Conservation (phyloP, 2,797 vertebrate genomes). For the Vespertilio murinus region DNA sequence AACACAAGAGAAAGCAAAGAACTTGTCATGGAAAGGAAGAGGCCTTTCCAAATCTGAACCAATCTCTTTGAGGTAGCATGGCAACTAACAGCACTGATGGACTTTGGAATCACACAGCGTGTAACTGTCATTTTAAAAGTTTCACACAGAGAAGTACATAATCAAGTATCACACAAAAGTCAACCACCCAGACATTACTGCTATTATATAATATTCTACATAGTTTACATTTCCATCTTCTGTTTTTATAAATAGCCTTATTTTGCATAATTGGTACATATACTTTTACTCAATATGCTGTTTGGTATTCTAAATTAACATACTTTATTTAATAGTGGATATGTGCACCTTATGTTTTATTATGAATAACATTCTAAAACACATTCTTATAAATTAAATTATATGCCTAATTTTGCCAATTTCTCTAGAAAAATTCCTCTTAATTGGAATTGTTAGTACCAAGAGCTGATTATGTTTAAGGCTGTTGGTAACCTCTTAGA, state of each 20-base stretch:
- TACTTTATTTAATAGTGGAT: not conserved
- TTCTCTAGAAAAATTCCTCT: not conserved
- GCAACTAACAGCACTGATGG: not conserved
- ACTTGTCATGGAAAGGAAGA: not conserved
- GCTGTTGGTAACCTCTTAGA: not conserved
- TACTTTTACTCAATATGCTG: not conserved
- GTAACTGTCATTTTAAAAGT: not conserved
- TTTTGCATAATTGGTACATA: not conserved
- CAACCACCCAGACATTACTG: not conserved
- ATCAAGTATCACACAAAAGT: not conserved
- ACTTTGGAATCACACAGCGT: not conserved
- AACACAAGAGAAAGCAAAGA: not conserved
- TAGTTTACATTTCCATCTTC: not conserved
- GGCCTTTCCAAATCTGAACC: not conserved
- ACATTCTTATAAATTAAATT: not conserved
- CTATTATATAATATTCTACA: not conserved
- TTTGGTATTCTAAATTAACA: not conserved
- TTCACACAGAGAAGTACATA: not conserved
- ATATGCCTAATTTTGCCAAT: not conserved
- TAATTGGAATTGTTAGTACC: not conserved
- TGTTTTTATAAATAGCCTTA: not conserved
- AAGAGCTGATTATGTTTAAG: not conserved
- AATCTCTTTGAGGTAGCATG: not conserved
- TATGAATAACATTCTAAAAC: not conserved
- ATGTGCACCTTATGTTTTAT: not conserved